Evolutionary conservation across 1,140 invertebrate species (phyloP), one percentile per base, ranked within the genome.

Genomic region (Parasteatoda tepidariorum): DNA sequence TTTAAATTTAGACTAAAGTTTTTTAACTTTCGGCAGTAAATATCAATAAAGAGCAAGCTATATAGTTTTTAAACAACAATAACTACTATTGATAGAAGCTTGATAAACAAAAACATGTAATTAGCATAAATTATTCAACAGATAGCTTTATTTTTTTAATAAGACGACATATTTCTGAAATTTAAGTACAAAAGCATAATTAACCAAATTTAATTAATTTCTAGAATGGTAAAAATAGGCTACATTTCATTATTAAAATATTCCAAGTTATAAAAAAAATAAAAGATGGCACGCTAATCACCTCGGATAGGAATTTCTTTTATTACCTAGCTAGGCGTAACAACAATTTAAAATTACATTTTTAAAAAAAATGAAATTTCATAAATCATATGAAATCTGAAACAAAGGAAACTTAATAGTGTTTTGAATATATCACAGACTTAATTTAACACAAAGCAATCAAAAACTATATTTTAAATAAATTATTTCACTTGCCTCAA

Each of bases 41-140:
- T 9, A 7, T 48, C 18, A 9, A 18, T 48, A 9, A 9, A 9
- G 41, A 48, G 7, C 41, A 48, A 48, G 41, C 7, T 9, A 48
- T 9, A 9, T 48, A 18, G 41, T 48, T 18, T 48, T 18, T n/a
- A 73, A 73, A 73, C 54, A 33, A 2, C 61, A 48, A 48, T 61
- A 71, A 41, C 30, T 41, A n/a, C 28, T 28, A n/a, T n/a, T n/a
- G n/a, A n/a, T n/a, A n/a, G n/a, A n/a, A n/a, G n/a, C n/a, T n/a
- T n/a, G 26, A 70, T 30, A 24, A 82, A 71, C 66, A 68, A 70
- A 70, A 82, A 71, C 41, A 61, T 22, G 26, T 33, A 82, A 82
- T 82, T 82, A 82, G 78, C 78, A 82, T 82, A 82, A 82, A 82
- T 82, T 82, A 82, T 82, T 68, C 78, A 82, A 82, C 78, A 82